Conservation (phyloP, 2,888 invertebrate genomes). For the Callimorpha dominula region DNA sequence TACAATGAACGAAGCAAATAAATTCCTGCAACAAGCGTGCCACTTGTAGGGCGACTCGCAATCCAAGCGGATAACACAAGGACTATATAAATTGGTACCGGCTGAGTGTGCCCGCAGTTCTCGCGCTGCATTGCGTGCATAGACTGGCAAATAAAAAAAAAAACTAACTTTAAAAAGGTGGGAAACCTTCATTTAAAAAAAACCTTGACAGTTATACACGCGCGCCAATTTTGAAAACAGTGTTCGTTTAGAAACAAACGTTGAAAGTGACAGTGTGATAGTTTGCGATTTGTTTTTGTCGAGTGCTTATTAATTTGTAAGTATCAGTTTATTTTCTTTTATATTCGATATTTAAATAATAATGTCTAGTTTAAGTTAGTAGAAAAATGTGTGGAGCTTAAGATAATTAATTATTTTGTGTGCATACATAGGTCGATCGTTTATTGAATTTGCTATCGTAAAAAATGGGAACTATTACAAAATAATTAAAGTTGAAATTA, state of each 20-base stretch:
- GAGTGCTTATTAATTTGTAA: slow-evolving; percentile 26
- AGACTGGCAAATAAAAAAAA: slow-evolving; percentile 45
- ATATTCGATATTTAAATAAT: not conserved
- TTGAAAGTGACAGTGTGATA: slow-evolving; percentile 27
- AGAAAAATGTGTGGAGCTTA: not conserved
- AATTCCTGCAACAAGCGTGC: slow-evolving; percentile 36
- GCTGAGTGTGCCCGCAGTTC: slow-evolving; percentile 63
- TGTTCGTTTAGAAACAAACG: slow-evolving; percentile 32
- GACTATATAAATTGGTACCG: slow-evolving; percentile 72
- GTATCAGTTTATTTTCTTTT: slow-evolving; percentile 22
- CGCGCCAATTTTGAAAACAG: slow-evolving; percentile 46
- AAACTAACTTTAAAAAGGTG: slow-evolving; percentile 7
- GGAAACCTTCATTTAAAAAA: slow-evolving; percentile 14
- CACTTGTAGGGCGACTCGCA: slow-evolving; percentile 52
- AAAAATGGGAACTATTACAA: too few species aligned
- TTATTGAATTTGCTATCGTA: too few species aligned
- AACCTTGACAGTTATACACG: slow-evolving; percentile 26
- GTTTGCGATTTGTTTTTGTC: slow-evolving; percentile 22
- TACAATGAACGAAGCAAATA: slow-evolving; percentile 4
- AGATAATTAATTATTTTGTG: not conserved
- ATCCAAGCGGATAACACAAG: slow-evolving; percentile 59
- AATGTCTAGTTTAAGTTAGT: not conserved
- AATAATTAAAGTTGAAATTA: too few species aligned
- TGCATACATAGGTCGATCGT: too few species aligned
- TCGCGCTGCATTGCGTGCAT: slow-evolving; percentile 59